phyloP scores from a whole-genome alignment of 2,888 invertebrate species.

The Caenorhabditis parvicauda region DNA sequence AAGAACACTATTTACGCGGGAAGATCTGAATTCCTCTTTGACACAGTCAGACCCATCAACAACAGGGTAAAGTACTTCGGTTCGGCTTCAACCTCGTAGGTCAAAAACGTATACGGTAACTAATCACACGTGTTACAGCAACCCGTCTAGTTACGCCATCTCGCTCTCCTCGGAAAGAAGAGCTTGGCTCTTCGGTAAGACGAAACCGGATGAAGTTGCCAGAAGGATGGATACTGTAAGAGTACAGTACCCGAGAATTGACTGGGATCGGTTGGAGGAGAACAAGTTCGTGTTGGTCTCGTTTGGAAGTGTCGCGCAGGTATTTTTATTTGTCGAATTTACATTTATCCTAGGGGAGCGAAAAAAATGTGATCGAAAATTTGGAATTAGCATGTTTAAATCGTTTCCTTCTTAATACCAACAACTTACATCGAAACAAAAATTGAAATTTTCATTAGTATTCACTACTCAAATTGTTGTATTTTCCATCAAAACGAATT shows the following conservation, averaged over 20 bases:
- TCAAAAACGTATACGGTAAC: not conserved
- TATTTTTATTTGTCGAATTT: constrained; percentile 11
- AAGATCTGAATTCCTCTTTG: constrained; percentile 50
- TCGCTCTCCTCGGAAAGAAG: no score
- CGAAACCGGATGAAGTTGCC: constrained; percentile 1
- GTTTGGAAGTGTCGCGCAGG: constrained; percentile 56
- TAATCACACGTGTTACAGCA: no score
- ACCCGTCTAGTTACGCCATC: no score
- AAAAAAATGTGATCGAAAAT: no score
- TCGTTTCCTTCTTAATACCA: no score
- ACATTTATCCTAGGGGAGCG: not conserved
- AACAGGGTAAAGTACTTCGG: constrained; percentile 57
- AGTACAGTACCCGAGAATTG: constrained; percentile 35
- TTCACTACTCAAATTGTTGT: no score
- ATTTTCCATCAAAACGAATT: no score
- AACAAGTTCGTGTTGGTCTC: constrained; percentile 47
- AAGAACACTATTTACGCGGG: constrained; percentile 51
- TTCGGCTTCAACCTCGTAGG: constrained; percentile 42
- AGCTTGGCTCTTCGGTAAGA: constrained; percentile 11
- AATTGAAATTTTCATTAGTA: no score
- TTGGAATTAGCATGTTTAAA: no score
- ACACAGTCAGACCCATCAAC: constrained; percentile 48
- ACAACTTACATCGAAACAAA: no score
- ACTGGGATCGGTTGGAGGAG: constrained; percentile 38
- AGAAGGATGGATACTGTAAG: constrained; percentile 6